A percentile compares a stretch with the other conserved stretches of the same genome.
phyloP scores from a whole-genome alignment of 2,888 invertebrate species.

The Lasioglossum lativentre region DNA sequence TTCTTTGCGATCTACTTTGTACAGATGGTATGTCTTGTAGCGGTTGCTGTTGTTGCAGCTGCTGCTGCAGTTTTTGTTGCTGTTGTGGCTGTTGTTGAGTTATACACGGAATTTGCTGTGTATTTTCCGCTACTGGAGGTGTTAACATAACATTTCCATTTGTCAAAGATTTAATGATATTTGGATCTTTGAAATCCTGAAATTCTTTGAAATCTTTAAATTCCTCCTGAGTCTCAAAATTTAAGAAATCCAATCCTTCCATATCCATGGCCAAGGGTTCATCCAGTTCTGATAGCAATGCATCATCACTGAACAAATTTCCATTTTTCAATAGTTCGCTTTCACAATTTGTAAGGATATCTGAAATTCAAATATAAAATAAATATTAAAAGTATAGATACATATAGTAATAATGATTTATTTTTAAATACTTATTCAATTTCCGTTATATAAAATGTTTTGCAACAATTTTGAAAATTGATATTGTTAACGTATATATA shows the following conservation, averaged over 20 bases:
- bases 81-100: slow-evolving; percentile 36
- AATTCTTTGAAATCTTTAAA: slow-evolving; percentile 66
- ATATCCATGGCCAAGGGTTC: slow-evolving; percentile 85
- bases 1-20: slow-evolving; percentile 69
- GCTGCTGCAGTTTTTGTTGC: slow-evolving; percentile 45
- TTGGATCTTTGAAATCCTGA: slow-evolving; percentile 71
- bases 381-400: neutral
- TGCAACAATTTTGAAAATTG: neutral
- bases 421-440: neutral
- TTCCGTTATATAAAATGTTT: neutral
- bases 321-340: slow-evolving; percentile 87
- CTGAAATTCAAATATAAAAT: slow-evolving; percentile 83
- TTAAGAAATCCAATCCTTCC: slow-evolving; percentile 85
- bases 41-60: slow-evolving; percentile 31
- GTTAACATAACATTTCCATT: slow-evolving; percentile 68
- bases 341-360: slow-evolving; percentile 89
- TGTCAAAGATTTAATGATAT: slow-evolving; percentile 61
- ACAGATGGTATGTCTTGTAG: slow-evolving; percentile 56
- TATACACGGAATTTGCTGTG: slow-evolving; percentile 56
- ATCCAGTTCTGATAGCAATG: slow-evolving; percentile 85
- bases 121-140: slow-evolving; percentile 51
- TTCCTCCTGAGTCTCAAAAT: slow-evolving; percentile 73
- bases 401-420: neutral
- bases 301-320: slow-evolving; percentile 86
- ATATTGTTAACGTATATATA: neutral